Evolutionary conservation across 2,113 vertebrate genomes (phyloP).

Genomic region (Callospermophilus lateralis): DNA sequence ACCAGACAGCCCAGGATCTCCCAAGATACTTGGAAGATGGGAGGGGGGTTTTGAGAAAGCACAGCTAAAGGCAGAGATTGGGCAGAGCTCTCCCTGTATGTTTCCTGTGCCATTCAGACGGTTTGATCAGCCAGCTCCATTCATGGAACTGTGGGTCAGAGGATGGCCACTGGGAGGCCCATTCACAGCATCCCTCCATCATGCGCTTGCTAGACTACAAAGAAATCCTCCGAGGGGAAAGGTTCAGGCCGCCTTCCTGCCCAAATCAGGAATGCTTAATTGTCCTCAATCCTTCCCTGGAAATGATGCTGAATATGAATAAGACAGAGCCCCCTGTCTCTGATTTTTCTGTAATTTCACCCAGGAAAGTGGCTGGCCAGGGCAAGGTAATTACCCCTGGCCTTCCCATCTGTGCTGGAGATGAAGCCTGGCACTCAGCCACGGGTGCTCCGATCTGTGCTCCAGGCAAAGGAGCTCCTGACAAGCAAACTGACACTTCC

Average conservation of each 20-base stretch:
- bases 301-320: conserved; percentile 60
- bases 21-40: neutral
- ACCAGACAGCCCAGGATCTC: neutral
- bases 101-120: neutral
- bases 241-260: neutral
- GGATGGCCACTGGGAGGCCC: too few species aligned
- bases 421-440: conserved; percentile 73
- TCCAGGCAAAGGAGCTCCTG: conserved; percentile 79
- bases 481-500: conserved; percentile 82
- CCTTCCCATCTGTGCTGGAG: conserved; percentile 81
- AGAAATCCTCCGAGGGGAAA: neutral
- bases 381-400: conserved; percentile 78
- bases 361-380: conserved; percentile 61
- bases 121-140: neutral
- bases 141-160: neutral
- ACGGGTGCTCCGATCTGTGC: conserved; percentile 65
- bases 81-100: neutral
- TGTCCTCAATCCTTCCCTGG: conserved; percentile 53
- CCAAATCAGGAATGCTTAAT: conserved; percentile 37
- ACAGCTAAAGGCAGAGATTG: neutral
- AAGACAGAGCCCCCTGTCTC: conserved; percentile 52
- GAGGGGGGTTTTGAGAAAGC: neutral
- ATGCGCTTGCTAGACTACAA: neutral
- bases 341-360: conserved; percentile 75
- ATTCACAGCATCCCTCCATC: neutral